Conservation (phyloP, 2,797 vertebrate species). For the Furcifer pardalis region DNA sequence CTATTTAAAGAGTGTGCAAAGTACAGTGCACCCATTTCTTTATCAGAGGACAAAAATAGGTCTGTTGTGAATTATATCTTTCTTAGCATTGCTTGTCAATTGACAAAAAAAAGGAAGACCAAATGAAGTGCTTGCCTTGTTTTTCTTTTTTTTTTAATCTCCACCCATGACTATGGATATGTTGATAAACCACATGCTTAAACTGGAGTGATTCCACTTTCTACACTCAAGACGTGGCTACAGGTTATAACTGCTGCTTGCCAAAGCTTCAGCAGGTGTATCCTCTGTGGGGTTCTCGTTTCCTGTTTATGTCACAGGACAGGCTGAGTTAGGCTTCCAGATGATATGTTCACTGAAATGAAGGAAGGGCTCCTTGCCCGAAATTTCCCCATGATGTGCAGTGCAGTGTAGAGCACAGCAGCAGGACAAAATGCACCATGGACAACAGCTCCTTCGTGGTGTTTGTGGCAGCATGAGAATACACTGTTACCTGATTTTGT, state of each 20-base stretch:
- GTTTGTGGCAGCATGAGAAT: no score
- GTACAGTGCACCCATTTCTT: neutral
- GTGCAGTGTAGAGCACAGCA: neutral
- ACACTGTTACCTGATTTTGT: no score
- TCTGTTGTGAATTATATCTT: neutral
- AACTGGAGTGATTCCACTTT: conserved; percentile 27
- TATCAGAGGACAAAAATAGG: neutral
- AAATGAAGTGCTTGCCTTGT: neutral
- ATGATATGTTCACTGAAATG: conserved; percentile 6
- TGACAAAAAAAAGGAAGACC: neutral
- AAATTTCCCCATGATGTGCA: conserved; percentile 5
- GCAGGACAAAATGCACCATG: neutral
- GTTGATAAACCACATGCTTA: neutral
- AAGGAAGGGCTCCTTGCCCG: neutral
- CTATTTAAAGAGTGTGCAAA: neutral
- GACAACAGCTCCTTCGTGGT: neutral
- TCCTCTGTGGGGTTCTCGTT: conserved; percentile 25
- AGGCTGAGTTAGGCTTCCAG: conserved; percentile 1
- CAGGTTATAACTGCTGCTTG: conserved; percentile 23
- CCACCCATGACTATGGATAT: neutral
- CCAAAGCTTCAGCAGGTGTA: conserved; percentile 35
- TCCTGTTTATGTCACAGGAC: conserved; percentile 36
- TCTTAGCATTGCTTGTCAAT: neutral
- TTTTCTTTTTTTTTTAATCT: neutral
- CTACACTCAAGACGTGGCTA: neutral